Evolutionary conservation across 2,797 vertebrate genomes (phyloP), one percentile per base, ranked within the genome.

Genomic region (Aplochiton taeniatus): DNA sequence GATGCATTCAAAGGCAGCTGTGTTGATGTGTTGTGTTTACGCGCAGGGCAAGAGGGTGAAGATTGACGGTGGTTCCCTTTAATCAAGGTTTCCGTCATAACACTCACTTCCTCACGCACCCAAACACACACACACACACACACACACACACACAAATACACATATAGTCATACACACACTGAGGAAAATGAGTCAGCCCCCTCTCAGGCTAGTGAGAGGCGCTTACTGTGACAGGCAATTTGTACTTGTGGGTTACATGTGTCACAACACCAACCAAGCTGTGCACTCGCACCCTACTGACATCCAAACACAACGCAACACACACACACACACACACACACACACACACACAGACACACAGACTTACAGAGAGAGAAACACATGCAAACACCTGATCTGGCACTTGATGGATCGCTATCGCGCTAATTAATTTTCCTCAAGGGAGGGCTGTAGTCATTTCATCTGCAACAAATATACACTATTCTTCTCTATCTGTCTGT

Each of bases 191-290:
- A 84, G 72, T 88, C 83, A 85, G 74, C 75, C 8, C 77, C 61
- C 57, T 56, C 70, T 83, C 74, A 52, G 42, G 68, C 65, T 73
- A 31, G 71, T 74, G 70, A 83, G 76, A 83, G 70, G 63, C 49
- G 11, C 75, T 81, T 74, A 76, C 79, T 83, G 60, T 86, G 85
- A 88, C 85, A 86, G 71, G 77, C 77, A 83, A 84, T 88, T 86
- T 88, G 81, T 83, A 78, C 77, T 46, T 66, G n/a, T 77, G 75
- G 72, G 75, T 80, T 75, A 80, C 79, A 82, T 79, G 79, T 88
- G 85, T 88, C 87, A 88, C 80, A 88, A 84, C 84, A 85, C 62
- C 69, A 70, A 63, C 58, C 68, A 65, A 12, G 41, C 45, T 8
- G 13, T 9, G 12, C 50, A n/a, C 14, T 16, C n/a, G 14, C 50